Conservation (phyloP, 2,113 vertebrate species). For the Chaetorhynchus papuensis region DNA sequence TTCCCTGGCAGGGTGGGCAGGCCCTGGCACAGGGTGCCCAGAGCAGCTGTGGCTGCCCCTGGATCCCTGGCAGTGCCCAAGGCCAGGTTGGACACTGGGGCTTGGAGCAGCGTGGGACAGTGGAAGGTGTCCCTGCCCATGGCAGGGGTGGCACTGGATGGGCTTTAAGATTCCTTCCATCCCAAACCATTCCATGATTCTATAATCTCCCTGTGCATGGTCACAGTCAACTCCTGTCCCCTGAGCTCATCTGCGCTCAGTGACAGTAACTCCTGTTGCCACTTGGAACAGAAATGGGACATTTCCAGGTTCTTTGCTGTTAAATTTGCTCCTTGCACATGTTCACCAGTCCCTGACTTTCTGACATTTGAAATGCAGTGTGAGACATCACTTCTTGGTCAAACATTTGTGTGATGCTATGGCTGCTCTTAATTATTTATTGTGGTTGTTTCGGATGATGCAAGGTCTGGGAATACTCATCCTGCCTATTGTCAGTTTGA, state of each 20-base stretch:
- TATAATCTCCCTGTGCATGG: neutral
- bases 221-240: neutral
- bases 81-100: neutral
- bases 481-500: neutral
- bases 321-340: neutral
- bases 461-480: constrained; percentile 8
- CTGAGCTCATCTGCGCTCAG: neutral
- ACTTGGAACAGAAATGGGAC: neutral
- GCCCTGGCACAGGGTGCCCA: neutral
- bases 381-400: neutral
- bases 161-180: accelerated
- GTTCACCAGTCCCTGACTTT: neutral
- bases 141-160: neutral
- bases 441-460: neutral
- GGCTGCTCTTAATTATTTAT: constrained; percentile 37
- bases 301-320: neutral
- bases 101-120: neutral
- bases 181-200: neutral
- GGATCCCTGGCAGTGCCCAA: neutral
- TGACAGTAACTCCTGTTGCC: neutral
- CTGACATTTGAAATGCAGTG: neutral
- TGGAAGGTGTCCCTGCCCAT: neutral
- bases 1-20: neutral
- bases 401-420: neutral
- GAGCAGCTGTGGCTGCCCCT: neutral